Evolutionary conservation across 2,113 vertebrate genomes (phyloP).

Genomic region (Himantopus leucocephalus): DNA sequence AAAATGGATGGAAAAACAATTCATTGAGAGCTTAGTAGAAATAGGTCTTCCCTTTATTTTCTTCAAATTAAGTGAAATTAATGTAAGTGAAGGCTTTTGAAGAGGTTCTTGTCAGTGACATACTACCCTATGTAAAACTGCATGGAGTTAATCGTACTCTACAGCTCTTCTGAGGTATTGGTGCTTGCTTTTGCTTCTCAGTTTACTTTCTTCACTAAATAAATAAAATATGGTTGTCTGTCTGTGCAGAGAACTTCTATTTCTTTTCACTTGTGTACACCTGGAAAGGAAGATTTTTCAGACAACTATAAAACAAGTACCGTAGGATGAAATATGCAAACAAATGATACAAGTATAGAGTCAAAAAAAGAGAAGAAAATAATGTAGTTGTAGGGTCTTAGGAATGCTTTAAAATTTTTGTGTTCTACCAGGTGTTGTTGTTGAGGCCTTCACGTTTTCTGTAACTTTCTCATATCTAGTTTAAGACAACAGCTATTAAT

Average conservation of each 20-base stretch:
- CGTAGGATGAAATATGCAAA: background rate
- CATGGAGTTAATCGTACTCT: background rate
- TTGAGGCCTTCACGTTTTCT: background rate
- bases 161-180: background rate
- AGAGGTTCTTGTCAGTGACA: background rate
- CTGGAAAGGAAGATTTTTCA: background rate
- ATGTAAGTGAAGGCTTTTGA: background rate
- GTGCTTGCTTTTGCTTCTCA: background rate
- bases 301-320: background rate
- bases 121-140: background rate
- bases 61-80: background rate
- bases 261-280: background rate
- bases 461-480: background rate
- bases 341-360: background rate
- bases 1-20: background rate
- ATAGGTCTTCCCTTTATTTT: background rate
- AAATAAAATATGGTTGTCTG: background rate
- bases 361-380: background rate
- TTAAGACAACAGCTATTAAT: background rate
- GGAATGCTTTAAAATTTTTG: background rate
- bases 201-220: background rate
- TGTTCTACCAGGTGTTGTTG: background rate
- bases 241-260: background rate
- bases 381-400: background rate
- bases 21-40: background rate